Conservation (phyloP, 2,113 vertebrate species). For the Varanus salvator region DNA sequence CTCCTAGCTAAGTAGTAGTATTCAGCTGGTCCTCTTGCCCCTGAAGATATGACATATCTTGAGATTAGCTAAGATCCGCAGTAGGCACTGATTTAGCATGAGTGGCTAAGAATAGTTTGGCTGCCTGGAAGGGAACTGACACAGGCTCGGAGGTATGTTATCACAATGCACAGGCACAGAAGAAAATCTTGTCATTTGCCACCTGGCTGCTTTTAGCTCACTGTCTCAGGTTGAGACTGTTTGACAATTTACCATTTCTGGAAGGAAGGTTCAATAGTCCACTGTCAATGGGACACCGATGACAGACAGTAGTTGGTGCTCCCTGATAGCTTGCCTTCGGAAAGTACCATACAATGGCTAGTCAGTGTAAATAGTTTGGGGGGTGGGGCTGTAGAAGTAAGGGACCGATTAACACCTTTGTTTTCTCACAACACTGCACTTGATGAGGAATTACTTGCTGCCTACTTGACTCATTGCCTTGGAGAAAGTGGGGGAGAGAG, state of each 20-base stretch:
- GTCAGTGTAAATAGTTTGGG: not conserved
- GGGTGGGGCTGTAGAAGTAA: not conserved
- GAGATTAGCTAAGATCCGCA: constrained; percentile 63
- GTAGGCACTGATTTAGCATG: constrained; percentile 59
- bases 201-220: constrained; percentile 63
- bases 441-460: not conserved
- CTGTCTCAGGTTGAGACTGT: constrained; percentile 56
- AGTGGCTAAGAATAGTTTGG: constrained; percentile 71
- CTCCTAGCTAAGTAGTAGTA: constrained; percentile 62
- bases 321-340: constrained; percentile 61
- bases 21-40: constrained; percentile 66
- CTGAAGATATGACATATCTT: constrained; percentile 69
- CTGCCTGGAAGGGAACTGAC: constrained; percentile 73
- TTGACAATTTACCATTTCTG: constrained; percentile 56
- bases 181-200: constrained; percentile 69
- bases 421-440: not conserved
- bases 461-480: not conserved
- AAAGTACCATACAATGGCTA: not conserved
- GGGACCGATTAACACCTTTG: not conserved
- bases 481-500: too few species aligned
- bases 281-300: constrained; percentile 54
- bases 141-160: constrained; percentile 75
- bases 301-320: constrained; percentile 70
- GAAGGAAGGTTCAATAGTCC: constrained; percentile 71
- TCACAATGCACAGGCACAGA: constrained; percentile 68